Evolutionary conservation across 2,888 invertebrate species (phyloP).

Genomic region (Eupithecia subumbrata): DNA sequence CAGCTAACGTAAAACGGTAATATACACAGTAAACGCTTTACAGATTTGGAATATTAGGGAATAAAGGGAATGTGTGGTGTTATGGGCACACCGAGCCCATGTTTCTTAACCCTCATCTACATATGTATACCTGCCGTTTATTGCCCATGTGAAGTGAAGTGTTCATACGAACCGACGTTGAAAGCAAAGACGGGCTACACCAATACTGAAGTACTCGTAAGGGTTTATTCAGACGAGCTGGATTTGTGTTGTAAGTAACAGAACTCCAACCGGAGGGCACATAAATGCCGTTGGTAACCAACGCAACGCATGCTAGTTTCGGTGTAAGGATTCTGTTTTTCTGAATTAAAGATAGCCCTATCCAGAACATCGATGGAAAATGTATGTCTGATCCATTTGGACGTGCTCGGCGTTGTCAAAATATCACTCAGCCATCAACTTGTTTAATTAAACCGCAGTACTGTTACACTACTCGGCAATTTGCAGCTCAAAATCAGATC

Average conservation of each 20-base stretch:
- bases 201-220: constrained; percentile 39
- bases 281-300: too few relatives aligned
- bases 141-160: constrained; percentile 34
- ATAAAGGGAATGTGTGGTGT: constrained; percentile 14
- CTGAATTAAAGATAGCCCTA: too few relatives aligned
- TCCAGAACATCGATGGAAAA: too few relatives aligned
- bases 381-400: too few relatives aligned
- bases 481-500: too few relatives aligned
- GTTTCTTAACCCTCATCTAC: constrained; percentile 30
- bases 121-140: constrained; percentile 26
- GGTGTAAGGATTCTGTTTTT: too few relatives aligned
- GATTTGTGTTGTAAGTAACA: background rate
- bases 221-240: constrained; percentile 11
- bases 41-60: constrained; percentile 6
- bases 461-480: too few relatives aligned
- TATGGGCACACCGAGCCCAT: constrained; percentile 12
- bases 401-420: too few relatives aligned
- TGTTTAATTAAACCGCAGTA: too few relatives aligned
- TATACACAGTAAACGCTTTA: background rate
- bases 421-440: too few relatives aligned
- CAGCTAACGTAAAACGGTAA: background rate
- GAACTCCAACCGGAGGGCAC: background rate
- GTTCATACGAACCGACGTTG: constrained; percentile 37
- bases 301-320: background rate
- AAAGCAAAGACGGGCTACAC: constrained; percentile 39